phyloP scores from a whole-genome alignment of 2,888 invertebrate genomes.

The Glaucopsyche alexis region DNA sequence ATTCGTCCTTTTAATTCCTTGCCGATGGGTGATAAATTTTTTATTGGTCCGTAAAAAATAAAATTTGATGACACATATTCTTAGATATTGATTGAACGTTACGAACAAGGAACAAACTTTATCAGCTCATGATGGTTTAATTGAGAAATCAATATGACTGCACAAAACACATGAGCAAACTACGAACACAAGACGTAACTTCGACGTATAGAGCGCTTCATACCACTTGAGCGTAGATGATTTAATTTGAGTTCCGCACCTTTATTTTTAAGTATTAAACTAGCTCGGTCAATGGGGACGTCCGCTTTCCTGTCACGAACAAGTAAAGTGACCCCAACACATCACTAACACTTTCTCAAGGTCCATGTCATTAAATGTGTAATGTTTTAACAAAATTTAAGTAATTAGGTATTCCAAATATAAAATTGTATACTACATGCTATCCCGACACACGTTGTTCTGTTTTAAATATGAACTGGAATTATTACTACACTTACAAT shows the following conservation, averaged over 20 bases:
- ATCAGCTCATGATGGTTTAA: background rate
- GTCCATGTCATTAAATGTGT: background rate
- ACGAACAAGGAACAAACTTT: no score
- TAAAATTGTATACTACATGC: no score
- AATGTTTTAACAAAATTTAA: no score
- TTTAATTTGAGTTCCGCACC: conserved; percentile 49
- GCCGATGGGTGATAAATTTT: background rate
- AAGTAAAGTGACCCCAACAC: conserved; percentile 43
- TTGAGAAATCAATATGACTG: no score
- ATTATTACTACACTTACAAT: no score
- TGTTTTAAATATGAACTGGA: no score
- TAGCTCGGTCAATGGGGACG: conserved; percentile 57
- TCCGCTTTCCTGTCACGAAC: conserved; percentile 64
- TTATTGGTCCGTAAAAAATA: background rate
- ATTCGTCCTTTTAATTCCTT: background rate
- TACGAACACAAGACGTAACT: background rate
- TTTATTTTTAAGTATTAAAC: conserved; percentile 62
- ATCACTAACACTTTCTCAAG: conserved; percentile 32
- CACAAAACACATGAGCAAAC: background rate
- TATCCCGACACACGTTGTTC: no score
- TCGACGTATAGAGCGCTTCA: background rate
- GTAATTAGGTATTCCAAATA: no score
- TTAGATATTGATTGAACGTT: no score
- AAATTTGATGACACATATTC: no score
- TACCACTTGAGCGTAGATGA: conserved; percentile 2